phyloP scores from a whole-genome alignment of 1,140 invertebrate genomes.

The Drosophila lini region DNA sequence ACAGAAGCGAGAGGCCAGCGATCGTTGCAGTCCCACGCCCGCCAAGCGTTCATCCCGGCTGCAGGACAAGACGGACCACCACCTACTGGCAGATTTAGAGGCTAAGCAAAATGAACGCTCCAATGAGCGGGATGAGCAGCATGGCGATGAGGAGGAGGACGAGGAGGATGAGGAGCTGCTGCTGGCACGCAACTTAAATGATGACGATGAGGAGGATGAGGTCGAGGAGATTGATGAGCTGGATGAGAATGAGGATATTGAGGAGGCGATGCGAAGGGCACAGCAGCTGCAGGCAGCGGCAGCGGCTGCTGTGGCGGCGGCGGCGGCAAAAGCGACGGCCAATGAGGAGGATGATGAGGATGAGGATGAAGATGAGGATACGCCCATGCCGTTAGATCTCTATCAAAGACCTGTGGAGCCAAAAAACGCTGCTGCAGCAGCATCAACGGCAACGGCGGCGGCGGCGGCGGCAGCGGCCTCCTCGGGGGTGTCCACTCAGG shows the following conservation, averaged over 20 bases:
- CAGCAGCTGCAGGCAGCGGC: constrained; percentile 15
- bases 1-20: constrained; percentile 66
- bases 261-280: constrained; percentile 37
- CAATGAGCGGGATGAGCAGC: background rate
- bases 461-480: constrained; percentile 2
- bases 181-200: constrained; percentile 31
- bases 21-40: constrained; percentile 78
- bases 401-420: constrained; percentile 74
- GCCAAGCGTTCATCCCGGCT: constrained; percentile 61
- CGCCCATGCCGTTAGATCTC: constrained; percentile 81
- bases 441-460: constrained; percentile 24
- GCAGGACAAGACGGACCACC: constrained; percentile 8
- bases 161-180: constrained; percentile 33
- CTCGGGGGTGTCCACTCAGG: constrained; percentile 3
- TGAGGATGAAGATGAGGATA: constrained; percentile 66
- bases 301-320: constrained; percentile 1
- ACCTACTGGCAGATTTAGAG: constrained; percentile 7
- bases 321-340: background rate
- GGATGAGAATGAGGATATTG: constrained; percentile 49
- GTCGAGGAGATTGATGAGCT: constrained; percentile 40
- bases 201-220: constrained; percentile 31
- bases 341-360: constrained; percentile 28
- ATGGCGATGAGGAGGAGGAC: constrained; percentile 2
- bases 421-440: constrained; percentile 29
- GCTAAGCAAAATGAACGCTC: background rate